phyloP scores from a whole-genome alignment of 2,888 invertebrate species.

The Hyles lineata region DNA sequence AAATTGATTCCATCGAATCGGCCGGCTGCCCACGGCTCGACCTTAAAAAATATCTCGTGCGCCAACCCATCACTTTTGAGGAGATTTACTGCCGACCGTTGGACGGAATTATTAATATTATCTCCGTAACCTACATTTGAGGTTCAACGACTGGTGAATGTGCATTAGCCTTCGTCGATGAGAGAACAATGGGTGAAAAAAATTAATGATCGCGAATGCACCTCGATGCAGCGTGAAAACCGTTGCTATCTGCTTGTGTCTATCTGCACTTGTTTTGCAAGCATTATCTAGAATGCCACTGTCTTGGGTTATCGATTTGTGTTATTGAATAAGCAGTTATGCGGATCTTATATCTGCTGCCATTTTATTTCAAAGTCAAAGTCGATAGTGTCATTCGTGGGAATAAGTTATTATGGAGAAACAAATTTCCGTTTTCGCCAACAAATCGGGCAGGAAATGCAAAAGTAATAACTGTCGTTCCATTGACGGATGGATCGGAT shows the following conservation, averaged over 20 bases:
- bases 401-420: background rate
- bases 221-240: background rate
- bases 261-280: background rate
- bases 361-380: background rate
- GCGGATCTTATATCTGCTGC: background rate
- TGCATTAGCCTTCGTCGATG: background rate
- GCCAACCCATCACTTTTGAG: background rate
- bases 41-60: background rate
- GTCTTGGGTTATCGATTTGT: background rate
- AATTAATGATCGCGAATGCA: background rate
- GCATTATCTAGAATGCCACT: background rate
- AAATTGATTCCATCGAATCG: background rate
- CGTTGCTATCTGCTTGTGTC: background rate
- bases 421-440: background rate
- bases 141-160: constrained; percentile 4
- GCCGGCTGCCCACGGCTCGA: background rate
- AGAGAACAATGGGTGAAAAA: background rate
- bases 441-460: no score
- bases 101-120: constrained; percentile 3
- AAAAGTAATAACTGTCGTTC: no score
- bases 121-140: constrained; percentile 18
- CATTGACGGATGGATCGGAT: no score
- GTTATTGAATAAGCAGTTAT: constrained; percentile 3
- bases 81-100: background rate
- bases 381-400: background rate